Percentiles rank a stretch among this genome's conserved stretches.
Conservation (phyloP, 2,888 invertebrate genomes). For the Amblyteles armatorius region DNA sequence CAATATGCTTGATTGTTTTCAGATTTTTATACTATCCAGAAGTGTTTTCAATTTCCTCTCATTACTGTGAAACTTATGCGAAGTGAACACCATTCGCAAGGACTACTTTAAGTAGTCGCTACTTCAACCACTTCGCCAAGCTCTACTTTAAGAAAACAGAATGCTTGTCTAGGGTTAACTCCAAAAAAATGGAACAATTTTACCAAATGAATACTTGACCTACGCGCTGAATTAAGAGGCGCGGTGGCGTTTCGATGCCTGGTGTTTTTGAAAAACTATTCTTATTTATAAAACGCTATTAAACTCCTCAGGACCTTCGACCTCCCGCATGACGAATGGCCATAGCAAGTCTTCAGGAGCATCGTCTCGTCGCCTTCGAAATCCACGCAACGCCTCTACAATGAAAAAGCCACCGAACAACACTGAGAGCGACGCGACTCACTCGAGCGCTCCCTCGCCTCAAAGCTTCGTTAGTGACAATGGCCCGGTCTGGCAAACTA, state of each 20-base stretch:
- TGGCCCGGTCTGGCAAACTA: slow-evolving; percentile 75
- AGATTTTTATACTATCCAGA: too few species aligned
- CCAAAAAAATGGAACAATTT: background rate
- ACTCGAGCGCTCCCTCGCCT: slow-evolving; percentile 77
- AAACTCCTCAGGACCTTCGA: slow-evolving; percentile 79
- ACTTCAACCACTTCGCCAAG: too few species aligned
- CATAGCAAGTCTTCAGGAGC: slow-evolving; percentile 74
- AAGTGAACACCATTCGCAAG: too few species aligned
- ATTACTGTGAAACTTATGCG: too few species aligned
- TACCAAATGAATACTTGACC: background rate
- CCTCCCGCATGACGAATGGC: slow-evolving; percentile 81
- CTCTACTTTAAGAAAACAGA: too few species aligned
- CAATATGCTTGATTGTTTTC: too few species aligned
- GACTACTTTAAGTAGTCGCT: too few species aligned
- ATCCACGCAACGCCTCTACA: slow-evolving; percentile 57
- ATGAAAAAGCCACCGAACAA: slow-evolving; percentile 71
- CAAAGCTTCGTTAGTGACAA: slow-evolving; percentile 80
- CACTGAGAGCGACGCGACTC: slow-evolving; percentile 78
- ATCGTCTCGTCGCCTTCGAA: slow-evolving; percentile 76
- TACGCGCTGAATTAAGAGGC: background rate
- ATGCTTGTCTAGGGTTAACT: background rate
- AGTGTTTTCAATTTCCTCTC: too few species aligned
- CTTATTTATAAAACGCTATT: slow-evolving; percentile 27
- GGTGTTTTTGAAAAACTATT: background rate
- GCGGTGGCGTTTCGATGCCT: too few species aligned